These are phyloP conservation scores for Hypselothyrea guttata DNA, from an alignment of 2,888 invertebrate species.

Conservation along the genomic window DNA sequence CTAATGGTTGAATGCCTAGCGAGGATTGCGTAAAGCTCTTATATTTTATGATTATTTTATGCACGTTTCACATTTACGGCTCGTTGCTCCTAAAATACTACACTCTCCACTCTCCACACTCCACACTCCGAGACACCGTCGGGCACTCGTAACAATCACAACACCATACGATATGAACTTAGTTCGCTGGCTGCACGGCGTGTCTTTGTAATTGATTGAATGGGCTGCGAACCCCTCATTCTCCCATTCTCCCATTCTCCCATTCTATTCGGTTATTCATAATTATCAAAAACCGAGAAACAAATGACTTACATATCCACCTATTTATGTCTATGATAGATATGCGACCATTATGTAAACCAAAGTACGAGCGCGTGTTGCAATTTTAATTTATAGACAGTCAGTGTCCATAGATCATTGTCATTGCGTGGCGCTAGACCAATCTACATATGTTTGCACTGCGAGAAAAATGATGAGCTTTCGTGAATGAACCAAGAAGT, in stretches of 20 bases:
- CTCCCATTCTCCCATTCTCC: no score
- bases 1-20: slow-evolving; percentile 40
- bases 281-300: slow-evolving; percentile 18
- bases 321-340: not conserved
- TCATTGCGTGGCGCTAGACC: slow-evolving; percentile 6
- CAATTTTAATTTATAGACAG: slow-evolving; percentile 28
- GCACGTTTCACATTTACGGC: slow-evolving; percentile 59
- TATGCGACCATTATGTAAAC: slow-evolving; percentile 28
- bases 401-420: slow-evolving; percentile 26
- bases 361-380: slow-evolving; percentile 18
- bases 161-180: slow-evolving; percentile 25
- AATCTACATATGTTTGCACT: no score
- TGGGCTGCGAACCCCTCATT: slow-evolving; percentile 24
- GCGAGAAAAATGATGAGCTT: no score
- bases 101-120: no score
- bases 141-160: slow-evolving; percentile 23
- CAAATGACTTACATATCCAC: slow-evolving; percentile 17
- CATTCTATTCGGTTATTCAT: slow-evolving; percentile 45
- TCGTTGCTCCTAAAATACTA: slow-evolving; percentile 52
- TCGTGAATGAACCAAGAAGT: no score
- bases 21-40: slow-evolving; percentile 63
- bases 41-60: slow-evolving; percentile 73
- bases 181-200: slow-evolving; percentile 24
- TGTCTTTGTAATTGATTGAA: slow-evolving; percentile 53
- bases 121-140: slow-evolving; percentile 26